Conservation (phyloP, 2,888 invertebrate species). For the Piscicola geometra region DNA sequence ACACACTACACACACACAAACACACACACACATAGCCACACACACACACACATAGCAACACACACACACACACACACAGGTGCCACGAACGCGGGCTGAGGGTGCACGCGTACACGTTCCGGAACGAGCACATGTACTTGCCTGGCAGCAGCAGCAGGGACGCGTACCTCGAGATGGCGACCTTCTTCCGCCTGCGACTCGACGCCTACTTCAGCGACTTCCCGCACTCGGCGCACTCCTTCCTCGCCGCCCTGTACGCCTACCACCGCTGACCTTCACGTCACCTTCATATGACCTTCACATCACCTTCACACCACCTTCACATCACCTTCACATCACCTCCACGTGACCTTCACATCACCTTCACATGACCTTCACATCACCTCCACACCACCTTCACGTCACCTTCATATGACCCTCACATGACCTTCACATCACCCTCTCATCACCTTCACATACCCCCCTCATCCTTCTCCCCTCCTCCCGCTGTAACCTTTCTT, state of each 20-base stretch:
- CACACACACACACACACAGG: slow-evolving; percentile 16
- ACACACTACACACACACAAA: slow-evolving; percentile 29
- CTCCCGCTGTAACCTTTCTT: too few relatives aligned
- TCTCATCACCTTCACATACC: too few relatives aligned
- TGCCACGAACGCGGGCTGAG: slow-evolving; percentile 35
- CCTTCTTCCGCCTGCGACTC: slow-evolving; percentile 40
- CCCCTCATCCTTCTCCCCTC: too few relatives aligned
- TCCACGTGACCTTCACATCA: too few relatives aligned
- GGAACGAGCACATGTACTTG: slow-evolving; percentile 42
- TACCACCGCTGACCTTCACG: background rate
- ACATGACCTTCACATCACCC: too few relatives aligned
- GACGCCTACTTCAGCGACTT: slow-evolving; percentile 46
- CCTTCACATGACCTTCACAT: too few relatives aligned
- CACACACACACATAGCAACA: slow-evolving; percentile 21
- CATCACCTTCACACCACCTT: too few relatives aligned
- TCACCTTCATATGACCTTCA: too few relatives aligned
- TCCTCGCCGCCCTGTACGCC: slow-evolving; percentile 32
- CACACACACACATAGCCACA: background rate
- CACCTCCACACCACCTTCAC: too few relatives aligned
- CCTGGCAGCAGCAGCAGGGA: slow-evolving; percentile 43
- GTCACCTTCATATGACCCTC: too few relatives aligned
- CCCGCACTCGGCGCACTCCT: slow-evolving; percentile 38
- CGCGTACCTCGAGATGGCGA: slow-evolving; percentile 38
- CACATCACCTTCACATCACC: too few relatives aligned
- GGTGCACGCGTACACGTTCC: slow-evolving; percentile 43